Evolutionary conservation across 2,113 vertebrate species (phyloP), one percentile per base, ranked within the genome.

Genomic region (Gavialis gangeticus): DNA sequence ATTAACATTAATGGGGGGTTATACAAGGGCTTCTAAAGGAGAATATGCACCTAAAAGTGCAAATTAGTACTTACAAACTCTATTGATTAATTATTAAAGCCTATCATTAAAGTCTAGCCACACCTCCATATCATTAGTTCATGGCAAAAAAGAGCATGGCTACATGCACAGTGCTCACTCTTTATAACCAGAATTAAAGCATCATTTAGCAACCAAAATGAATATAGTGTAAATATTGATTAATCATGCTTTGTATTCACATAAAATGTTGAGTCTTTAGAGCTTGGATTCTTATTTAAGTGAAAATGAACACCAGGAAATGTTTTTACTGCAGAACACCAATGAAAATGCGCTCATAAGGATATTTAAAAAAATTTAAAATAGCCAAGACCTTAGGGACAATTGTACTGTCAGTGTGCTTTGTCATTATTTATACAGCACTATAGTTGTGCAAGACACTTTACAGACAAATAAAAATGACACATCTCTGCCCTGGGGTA

Each of bases 1-100:
- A 97, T 97, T 97, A 97, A 97, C 96, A 97, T 97, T 97, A 96
- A 96, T 95, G 88, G 82, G 64, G 91, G 75, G 73, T 83, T 89
- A 88, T 28, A 64, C 3, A 2, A 24, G 0, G 13, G 96, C 93
- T 97, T 93, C 89, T 97, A 96, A 96, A 90, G 93, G 84, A 89
- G 73, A 94, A 55, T 3, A 0, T 94, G 94, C 96, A 94, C 95
- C 96, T 95, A 83, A 95, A 96, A 94, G 86, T 94, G 92, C 75
- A 94, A 97, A 97, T 93, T 94, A 95, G 97, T 91, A 66, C 97
- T 96, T 93, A 95, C 88, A 95, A 94, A 94, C 81, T 90, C 91
- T 66, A 86, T 82, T 92, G 88, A 95, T 95, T 95, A 94, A 97
- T 97, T 97, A 97, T 97, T 97, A 93, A 97, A 91, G 86, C 0